These are phyloP conservation scores for Drosophila tropicalis DNA, from an alignment of 1,140 invertebrate species.

Conservation along the genomic window DNA sequence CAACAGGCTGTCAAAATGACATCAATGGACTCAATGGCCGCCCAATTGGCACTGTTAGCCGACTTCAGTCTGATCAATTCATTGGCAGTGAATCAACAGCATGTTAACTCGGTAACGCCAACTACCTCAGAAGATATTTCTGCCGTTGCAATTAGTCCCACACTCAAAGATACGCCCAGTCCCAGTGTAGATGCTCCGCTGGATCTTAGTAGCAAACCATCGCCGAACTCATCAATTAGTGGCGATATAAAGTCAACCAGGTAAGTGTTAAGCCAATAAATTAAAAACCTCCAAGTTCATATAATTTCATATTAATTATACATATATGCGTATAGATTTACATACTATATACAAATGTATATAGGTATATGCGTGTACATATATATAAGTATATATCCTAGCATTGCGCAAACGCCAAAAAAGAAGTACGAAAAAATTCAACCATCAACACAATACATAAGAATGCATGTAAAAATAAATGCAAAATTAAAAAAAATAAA, in stretches of 20 bases:
- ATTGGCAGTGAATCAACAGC: slow-evolving; percentile 54
- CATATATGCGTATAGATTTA: slow-evolving; percentile 15
- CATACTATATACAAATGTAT: slow-evolving; percentile 2
- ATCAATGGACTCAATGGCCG: slow-evolving; percentile 83
- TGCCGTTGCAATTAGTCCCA: slow-evolving; percentile 73
- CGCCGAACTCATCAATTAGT: slow-evolving; percentile 80
- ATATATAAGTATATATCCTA: slow-evolving; percentile 42
- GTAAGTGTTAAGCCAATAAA: slow-evolving; percentile 52
- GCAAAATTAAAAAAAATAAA: slow-evolving; percentile 26
- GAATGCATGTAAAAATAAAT: slow-evolving; percentile 50
- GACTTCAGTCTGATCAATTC: slow-evolving; percentile 70
- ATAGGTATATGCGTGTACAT: not conserved
- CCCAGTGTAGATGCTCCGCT: slow-evolving; percentile 86
- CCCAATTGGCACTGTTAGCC: slow-evolving; percentile 67
- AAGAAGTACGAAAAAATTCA: slow-evolving; percentile 42
- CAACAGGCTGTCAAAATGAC: slow-evolving; percentile 77
- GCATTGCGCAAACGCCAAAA: slow-evolving; percentile 57
- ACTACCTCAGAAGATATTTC: slow-evolving; percentile 80
- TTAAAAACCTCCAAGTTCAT: not conserved
- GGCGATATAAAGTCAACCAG: slow-evolving; percentile 76
- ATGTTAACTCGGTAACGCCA: slow-evolving; percentile 72
- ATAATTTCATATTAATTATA: not conserved
- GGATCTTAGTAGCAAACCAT: slow-evolving; percentile 90
- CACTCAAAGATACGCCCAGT: slow-evolving; percentile 84
- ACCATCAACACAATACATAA: slow-evolving; percentile 46